Evolutionary conservation across 2,888 invertebrate genomes (phyloP), one percentile per base, ranked within the genome.

Genomic region (Gymnocheta viridis): DNA sequence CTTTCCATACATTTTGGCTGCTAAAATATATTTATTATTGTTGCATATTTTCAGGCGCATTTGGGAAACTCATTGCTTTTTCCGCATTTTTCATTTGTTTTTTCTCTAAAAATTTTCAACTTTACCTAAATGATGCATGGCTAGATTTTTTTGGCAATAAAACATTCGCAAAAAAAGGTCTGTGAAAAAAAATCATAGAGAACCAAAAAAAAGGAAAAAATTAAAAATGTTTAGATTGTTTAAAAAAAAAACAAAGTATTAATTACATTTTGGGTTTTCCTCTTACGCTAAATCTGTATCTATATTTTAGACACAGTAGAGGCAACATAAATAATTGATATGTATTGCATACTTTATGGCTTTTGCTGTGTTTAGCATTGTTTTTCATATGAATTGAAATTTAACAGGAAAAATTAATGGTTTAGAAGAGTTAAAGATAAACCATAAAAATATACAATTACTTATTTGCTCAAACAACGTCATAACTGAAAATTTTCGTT

Each of bases 271-370:
- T 72, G 38, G 17, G 10, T 19, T 58, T 54, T 38, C 19, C 12
- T 14, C 14, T 41, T 24, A 27, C 35, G 32, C 17, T 38, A 24
- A 44, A n/a, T 58, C n/a, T 49, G 17, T 47, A 19, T 19, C 24
- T 24, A 56, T 74, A 17, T 54, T 27, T 64, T 54, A n/a, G 22
- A 19, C 54, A 58, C 22, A 17, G 17, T 44, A 51, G 66, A 60
- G 47, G 80, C 51, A 44, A 54, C 51, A 56, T 77, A 77, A 84
- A 84, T 84, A 77, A 84, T 81, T 84, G 77, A 77, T 81, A 84
- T 84, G 67, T 80, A 58, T 74, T 67, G 60, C 60, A 81, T 81
- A 72, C 80, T 84, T 81, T 84, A 84, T 81, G 77, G 77, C 9
- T 77, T 44, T 51, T 22, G 35, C 9, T 58, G 24, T 72, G 29